Evolutionary conservation across 2,113 vertebrate species (phyloP), one percentile per base, ranked within the genome.

Genomic region (Dipodomys stephensi): DNA sequence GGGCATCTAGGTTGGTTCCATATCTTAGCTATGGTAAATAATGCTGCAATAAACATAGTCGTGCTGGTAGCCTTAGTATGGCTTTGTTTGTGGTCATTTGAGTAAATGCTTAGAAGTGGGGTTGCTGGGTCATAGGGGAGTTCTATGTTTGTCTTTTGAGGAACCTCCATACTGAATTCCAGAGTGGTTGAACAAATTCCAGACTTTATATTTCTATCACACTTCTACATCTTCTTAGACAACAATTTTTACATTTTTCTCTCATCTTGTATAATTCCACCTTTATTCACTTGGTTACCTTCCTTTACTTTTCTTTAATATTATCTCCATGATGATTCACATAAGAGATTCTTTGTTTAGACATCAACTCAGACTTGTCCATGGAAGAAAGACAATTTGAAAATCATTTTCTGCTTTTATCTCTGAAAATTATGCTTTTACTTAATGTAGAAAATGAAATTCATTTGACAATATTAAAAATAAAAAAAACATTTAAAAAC

Each of bases 401-500:
- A 74, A 6, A 20, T 62, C 2, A 7, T 67, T 85, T 89, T 78
- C 9, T 35, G 15, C 35, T 84, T 87, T 92, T 65, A 27, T 16
- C 19, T 57, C 18, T 9, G 25, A 30, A 68, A 32, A 64, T 20
- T 64, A 25, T 64, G 22, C 62, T 23, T 25, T 23, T 64, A 64
- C 19, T 57, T 57, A 57, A 57, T 57, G 53, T 57, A 67, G 25
- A 67, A 65, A 67, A 64, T 64, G 62, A 64, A 23, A 64, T 69
- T 67, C 64, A 11, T 30, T 89, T 67, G 23, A 19, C 35, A 76
- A 16, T 39, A 57, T 78, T 91, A 74, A n/a, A 28, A 25, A 83
- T 60, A 90, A 87, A 83, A 87, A 83, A 87, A 90, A 9, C 5
- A 44, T 39, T 60, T 90, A 83, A 13, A 62, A 82, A 84, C 11